Evolutionary conservation across 2,797 vertebrate genomes (phyloP).

Genomic region (Columba guinea): DNA sequence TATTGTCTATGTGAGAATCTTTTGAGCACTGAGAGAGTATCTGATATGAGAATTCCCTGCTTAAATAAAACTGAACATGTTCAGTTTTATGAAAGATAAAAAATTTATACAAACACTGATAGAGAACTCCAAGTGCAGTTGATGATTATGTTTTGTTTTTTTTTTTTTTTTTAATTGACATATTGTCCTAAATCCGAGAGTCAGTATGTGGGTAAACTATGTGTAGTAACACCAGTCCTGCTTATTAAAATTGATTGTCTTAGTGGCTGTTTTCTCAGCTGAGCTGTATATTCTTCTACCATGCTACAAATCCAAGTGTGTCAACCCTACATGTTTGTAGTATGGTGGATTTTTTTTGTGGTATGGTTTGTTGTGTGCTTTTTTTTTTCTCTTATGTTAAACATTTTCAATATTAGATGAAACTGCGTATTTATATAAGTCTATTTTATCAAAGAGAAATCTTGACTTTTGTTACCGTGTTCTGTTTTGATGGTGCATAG

Average conservation of each 20-base stretch:
- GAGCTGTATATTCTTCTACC: not conserved
- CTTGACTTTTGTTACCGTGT: not conserved
- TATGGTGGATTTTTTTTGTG: not conserved
- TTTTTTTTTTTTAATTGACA: not conserved
- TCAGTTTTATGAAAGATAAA: not conserved
- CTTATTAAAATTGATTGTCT: not conserved
- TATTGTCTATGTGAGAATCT: not conserved
- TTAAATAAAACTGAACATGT: not conserved
- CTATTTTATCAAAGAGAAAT: not conserved
- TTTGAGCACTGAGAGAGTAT: not conserved
- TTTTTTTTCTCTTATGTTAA: not conserved
- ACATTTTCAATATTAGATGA: not conserved
- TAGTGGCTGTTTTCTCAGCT: not conserved
- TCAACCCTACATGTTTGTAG: not conserved
- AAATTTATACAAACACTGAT: fast-evolving
- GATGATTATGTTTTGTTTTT: not conserved
- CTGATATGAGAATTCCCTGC: not conserved
- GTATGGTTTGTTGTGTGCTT: not conserved
- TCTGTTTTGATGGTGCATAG: not conserved
- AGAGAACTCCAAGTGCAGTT: not conserved
- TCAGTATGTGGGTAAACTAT: not conserved
- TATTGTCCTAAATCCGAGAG: not conserved
- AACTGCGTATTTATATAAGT: not conserved
- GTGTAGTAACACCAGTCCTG: not conserved
- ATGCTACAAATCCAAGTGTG: not conserved